Base-by-base conservation (phyloP, 1,140 invertebrate genomes). In the Apocrypta bakeri region DNA sequence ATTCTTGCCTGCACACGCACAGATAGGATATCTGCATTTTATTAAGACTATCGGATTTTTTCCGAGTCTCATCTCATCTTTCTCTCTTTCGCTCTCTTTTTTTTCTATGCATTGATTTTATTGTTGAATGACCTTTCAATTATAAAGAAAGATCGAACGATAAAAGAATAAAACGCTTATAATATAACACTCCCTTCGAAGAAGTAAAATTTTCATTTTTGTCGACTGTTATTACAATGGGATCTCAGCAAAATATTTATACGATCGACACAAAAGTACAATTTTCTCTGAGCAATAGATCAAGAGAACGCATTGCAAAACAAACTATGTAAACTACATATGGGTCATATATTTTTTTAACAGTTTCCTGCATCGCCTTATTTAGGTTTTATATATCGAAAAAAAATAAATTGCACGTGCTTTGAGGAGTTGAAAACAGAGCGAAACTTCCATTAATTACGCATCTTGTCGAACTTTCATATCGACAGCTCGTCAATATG, bases 401-500 rank as follows among this genome's bases (percentile, higher is more conserved):
- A 66, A 66, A 29, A 66, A 66, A 9, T 2, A 14, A 61, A 61
- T 8, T 8, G 56, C 33, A 7, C 48, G 48, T 6, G 21, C 40
- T 11, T 1, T 42, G n/a, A 4, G 12, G 25, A 66, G 63, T 66
- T 11, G 63, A 66, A 66, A 66, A 66, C 25, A 9, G 63, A 11
- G 63, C 27, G 63, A 66, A 17, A 8, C 17, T 66, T 2, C 74
- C 74, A 42, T 42, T 77, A 77, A 77, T 77, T 77, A 37, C 63
- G 14, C 61, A 24, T 66, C 73, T 73, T 31, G 37, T 0, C 33
- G 33, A 40, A 79, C 77, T 79, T 56, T 69, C 63, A 33, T 73
- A 80, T 81, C 79, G 79, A 81, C 79, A 81, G 71, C 71, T 74
- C 61, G 48, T 81, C 79, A 37, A 80, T 72, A 40, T 40, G 33